Evolutionary conservation across 2,888 invertebrate genomes (phyloP).

Genomic region (Drosophila heteroneura): DNA sequence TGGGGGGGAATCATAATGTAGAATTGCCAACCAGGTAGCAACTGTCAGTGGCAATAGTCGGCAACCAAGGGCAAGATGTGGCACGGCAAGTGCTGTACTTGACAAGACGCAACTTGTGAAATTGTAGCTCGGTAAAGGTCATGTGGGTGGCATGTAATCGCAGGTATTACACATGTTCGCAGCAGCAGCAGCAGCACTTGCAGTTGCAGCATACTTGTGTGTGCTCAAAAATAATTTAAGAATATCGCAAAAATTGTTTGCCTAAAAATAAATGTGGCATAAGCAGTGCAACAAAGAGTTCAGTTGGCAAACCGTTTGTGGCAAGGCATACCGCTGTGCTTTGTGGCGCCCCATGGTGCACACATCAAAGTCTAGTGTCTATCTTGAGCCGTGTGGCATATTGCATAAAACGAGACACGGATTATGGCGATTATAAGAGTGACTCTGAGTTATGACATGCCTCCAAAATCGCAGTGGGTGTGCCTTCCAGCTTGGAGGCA

Average conservation of each 20-base stretch:
- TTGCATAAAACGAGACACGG: constrained; percentile 30
- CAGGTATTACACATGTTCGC: constrained; percentile 22
- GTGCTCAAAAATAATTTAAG: constrained; percentile 31
- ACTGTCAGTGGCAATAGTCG: constrained; percentile 17
- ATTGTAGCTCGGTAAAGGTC: constrained; percentile 2
- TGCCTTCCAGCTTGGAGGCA: neutral
- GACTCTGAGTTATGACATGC: constrained; percentile 31
- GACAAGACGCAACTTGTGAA: constrained; percentile 21
- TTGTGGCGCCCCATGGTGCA: constrained; percentile 7
- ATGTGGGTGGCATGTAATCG: neutral
- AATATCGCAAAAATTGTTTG: constrained; percentile 45
- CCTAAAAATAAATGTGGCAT: constrained; percentile 39
- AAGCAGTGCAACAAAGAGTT: constrained; percentile 28
- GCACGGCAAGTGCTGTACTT: constrained; percentile 24
- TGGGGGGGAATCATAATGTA: neutral
- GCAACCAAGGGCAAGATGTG: neutral
- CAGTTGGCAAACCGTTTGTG: neutral
- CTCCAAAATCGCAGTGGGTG: constrained; percentile 17
- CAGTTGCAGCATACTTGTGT: constrained; percentile 28
- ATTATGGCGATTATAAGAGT: constrained; percentile 3
- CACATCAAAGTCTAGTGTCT: constrained; percentile 23
- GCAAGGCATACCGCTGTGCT: neutral
- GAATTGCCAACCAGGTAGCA: constrained; percentile 24
- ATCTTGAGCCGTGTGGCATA: constrained; percentile 1
- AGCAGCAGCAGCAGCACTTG: constrained; percentile 30